Percentiles rank a stretch among this genome's conserved stretches.
phyloP scores from a whole-genome alignment of 2,113 vertebrate genomes.

The Psephotus haematonotus region DNA sequence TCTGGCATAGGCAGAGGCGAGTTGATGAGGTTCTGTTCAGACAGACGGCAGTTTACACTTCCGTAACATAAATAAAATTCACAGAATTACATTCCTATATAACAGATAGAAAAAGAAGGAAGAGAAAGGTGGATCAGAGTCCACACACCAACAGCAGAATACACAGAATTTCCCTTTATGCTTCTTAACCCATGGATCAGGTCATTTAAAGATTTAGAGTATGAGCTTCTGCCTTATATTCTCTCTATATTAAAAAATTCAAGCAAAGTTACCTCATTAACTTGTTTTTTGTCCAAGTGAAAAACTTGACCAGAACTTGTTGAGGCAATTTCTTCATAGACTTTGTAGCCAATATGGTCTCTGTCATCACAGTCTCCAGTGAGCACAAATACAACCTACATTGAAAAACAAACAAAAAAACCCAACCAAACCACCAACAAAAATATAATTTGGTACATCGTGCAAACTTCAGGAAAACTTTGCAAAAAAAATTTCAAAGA shows the following conservation, averaged over 20 bases:
- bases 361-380: conserved; percentile 98
- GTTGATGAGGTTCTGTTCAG: neutral
- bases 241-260: neutral
- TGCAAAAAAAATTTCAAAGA: neutral
- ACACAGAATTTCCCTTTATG: neutral
- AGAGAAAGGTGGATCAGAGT: neutral
- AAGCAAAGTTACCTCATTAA: conserved; percentile 90
- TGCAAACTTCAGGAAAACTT: neutral
- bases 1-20: neutral
- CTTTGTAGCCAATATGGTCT: conserved; percentile 91
- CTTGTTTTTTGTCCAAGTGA: conserved; percentile 97
- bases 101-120: neutral
- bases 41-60: neutral
- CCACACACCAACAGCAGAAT: neutral
- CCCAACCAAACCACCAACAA: neutral
- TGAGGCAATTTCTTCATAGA: conserved; percentile 97
- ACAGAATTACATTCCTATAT: neutral
- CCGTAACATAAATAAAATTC: neutral
- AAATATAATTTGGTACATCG: neutral
- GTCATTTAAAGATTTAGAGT: neutral
- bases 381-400: conserved; percentile 95
- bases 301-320: conserved; percentile 98
- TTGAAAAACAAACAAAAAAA: neutral
- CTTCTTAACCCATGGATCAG: neutral
- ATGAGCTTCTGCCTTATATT: neutral